phyloP scores from a whole-genome alignment of 2,888 invertebrate genomes.

The Eledona agricola region DNA sequence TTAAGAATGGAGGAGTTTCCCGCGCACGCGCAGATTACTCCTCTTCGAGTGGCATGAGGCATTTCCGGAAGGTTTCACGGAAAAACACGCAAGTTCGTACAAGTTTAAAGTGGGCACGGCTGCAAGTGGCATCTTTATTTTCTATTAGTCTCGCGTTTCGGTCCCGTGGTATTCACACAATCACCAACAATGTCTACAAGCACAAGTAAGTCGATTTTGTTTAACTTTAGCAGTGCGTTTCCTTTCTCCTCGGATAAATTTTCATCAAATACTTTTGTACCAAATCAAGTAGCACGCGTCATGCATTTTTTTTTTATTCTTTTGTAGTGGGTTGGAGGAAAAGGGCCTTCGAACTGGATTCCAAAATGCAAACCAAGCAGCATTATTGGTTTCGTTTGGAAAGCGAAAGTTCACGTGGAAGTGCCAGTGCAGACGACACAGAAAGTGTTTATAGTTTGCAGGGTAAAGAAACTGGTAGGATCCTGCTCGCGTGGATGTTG shows the following conservation, averaged over 20 bases:
- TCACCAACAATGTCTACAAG: slow-evolving; percentile 47
- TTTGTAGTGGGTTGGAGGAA: slow-evolving; percentile 48
- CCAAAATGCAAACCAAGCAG: slow-evolving; percentile 6
- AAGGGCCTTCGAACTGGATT: slow-evolving; percentile 40
- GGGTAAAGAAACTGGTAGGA: slow-evolving; percentile 72
- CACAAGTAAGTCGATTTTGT: slow-evolving; percentile 46
- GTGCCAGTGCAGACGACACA: slow-evolving; percentile 60
- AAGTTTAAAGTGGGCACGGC: slow-evolving; percentile 40
- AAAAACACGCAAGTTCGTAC: slow-evolving; percentile 47
- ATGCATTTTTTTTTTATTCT: slow-evolving; percentile 13
- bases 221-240: too few species aligned
- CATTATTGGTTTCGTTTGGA: slow-evolving; percentile 56
- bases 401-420: slow-evolving; percentile 60
- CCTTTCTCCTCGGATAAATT: too few species aligned
- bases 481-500: slow-evolving; percentile 32
- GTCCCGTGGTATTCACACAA: too few species aligned
- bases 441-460: slow-evolving; percentile 73
- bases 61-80: slow-evolving; percentile 48
- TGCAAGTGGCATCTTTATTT: slow-evolving; percentile 1
- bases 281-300: slow-evolving; percentile 8
- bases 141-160: too few species aligned
- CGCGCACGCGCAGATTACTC: slow-evolving; percentile 17
- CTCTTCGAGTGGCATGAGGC: slow-evolving; percentile 12
- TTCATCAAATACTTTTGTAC: too few species aligned
- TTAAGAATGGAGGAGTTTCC: too few species aligned